phyloP scores from a whole-genome alignment of 2,888 invertebrate species.

The Uloborus plumipes region DNA sequence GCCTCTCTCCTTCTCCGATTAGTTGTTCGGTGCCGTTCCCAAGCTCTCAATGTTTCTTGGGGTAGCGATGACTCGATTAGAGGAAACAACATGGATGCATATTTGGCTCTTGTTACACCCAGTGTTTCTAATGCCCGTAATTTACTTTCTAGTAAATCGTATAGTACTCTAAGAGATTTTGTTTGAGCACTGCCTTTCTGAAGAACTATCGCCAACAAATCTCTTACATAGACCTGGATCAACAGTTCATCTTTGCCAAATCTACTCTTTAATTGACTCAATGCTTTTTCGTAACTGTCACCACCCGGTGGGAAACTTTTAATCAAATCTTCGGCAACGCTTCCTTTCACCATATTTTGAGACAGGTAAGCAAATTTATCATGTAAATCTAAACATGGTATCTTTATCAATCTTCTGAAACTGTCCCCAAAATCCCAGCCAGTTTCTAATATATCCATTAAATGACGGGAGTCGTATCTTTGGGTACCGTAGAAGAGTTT shows the following conservation, averaged over 20 bases:
- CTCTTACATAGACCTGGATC: not conserved
- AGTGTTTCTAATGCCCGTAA: too few relatives aligned
- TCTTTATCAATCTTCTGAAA: slow-evolving; percentile 4
- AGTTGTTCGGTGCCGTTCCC: not conserved
- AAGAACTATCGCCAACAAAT: not conserved
- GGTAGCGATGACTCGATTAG: too few relatives aligned
- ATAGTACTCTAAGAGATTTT: not conserved
- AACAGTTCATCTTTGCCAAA: not conserved
- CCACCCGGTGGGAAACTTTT: not conserved
- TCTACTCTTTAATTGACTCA: not conserved
- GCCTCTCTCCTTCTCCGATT: too few relatives aligned
- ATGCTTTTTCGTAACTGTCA: not conserved
- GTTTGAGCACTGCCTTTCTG: not conserved
- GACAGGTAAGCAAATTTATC: not conserved
- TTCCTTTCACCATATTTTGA: not conserved
- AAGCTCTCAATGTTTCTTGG: too few relatives aligned
- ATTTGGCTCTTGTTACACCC: too few relatives aligned
- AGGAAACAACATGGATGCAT: too few relatives aligned
- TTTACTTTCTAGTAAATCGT: not conserved
- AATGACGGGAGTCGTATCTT: not conserved
- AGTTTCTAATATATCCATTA: slow-evolving; percentile 4
- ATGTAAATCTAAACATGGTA: not conserved
- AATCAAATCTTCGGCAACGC: not conserved
- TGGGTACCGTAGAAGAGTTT: not conserved
- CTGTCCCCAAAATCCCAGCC: not conserved